Base-by-base conservation (phyloP, 2,797 vertebrate species). In the Austrolebias charrua region DNA sequence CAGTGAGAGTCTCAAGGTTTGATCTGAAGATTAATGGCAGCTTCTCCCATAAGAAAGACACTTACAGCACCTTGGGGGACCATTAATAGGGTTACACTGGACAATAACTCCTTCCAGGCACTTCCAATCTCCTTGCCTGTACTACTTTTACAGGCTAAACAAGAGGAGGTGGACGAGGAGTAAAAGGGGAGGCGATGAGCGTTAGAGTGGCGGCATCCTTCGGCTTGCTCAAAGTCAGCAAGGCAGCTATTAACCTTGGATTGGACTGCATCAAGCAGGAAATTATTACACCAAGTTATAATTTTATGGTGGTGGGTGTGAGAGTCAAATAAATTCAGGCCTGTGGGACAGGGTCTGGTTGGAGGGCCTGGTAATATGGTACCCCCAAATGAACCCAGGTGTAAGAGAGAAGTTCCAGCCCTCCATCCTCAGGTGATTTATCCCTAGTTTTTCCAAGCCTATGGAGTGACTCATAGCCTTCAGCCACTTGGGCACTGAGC, bases 241-340 rank as follows among this genome's bases (percentile, higher is more conserved):
- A 63, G 79, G 87, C 80, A 48, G 80, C 91, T 88, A 92, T 93
- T 93, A 93, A 93, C 92, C 92, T 94, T 94, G 92, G 73, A 78
- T 78, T 83, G 87, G 90, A 91, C 84, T 79, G 82, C 91, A 89
- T 69, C 71, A 68, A 83, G 88, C 82, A 81, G 90, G 80, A 90
- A 92, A 93, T 91, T 88, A 93, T 92, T 89, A 93, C 82, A 86
- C 89, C 91, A 92, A 90, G 88, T 92, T 93, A 86, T 90, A 91
- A 92, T 92, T 94, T 93, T 93, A 93, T 92, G 86, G 89, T 67
- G 75, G 85, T 82, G 86, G 79, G 82, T 82, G 84, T 86, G 88
- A 79, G 76, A 88, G 77, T 84, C 89, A 92, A 91, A 94, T 93
- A 92, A 92, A 93, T 93, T 92, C 76, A 90, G 75, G 76, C 81